Conservation (phyloP, 2,797 vertebrate genomes). For the Syngnathus rostellatus region DNA sequence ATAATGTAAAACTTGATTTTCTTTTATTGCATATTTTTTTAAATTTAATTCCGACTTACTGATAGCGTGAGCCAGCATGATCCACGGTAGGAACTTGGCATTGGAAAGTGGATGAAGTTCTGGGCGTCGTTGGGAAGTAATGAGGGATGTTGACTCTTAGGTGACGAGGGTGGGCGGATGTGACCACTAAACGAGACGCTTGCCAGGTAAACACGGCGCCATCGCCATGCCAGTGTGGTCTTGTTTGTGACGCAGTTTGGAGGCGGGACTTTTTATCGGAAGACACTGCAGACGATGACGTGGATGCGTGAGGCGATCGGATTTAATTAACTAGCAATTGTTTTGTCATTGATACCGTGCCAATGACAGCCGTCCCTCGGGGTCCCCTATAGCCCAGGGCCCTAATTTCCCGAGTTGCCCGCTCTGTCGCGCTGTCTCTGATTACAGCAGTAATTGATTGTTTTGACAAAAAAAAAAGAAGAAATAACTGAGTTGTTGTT, state of each 20-base stretch:
- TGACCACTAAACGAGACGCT: slow-evolving; percentile 10
- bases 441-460: neutral
- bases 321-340: neutral
- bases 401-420: neutral
- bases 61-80: slow-evolving; percentile 37
- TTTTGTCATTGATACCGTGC: neutral
- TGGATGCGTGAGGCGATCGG: neutral
- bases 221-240: slow-evolving; percentile 9
- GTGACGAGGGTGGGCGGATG: slow-evolving; percentile 14
- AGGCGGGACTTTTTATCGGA: neutral
- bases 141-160: slow-evolving; percentile 50
- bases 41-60: slow-evolving; percentile 40
- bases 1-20: neutral
- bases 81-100: slow-evolving; percentile 48
- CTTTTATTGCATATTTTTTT: neutral
- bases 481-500: neutral
- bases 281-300: neutral
- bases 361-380: neutral
- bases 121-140: slow-evolving; percentile 38
- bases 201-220: slow-evolving; percentile 18
- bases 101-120: slow-evolving; percentile 30
- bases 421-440: neutral
- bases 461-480: neutral
- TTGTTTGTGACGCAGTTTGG: slow-evolving; percentile 3
- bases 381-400: too few relatives aligned